Percentiles rank a stretch among this genome's conserved stretches.
Evolutionary conservation across 2,888 invertebrate genomes (phyloP).

Genomic region (Apamea epomidion): DNA sequence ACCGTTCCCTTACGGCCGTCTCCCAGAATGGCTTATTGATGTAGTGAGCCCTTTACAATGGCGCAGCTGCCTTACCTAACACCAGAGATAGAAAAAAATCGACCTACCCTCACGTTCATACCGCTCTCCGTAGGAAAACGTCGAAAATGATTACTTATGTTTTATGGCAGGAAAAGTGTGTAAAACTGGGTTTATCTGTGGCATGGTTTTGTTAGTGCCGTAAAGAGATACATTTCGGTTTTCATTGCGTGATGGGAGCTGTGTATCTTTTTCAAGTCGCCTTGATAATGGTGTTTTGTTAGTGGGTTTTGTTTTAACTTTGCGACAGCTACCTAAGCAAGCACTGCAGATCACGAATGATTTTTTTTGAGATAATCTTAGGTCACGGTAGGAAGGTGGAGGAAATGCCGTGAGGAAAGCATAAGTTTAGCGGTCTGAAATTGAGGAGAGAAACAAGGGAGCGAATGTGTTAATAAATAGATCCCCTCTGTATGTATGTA

Average conservation of each 20-base stretch:
- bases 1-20: conserved; percentile 74
- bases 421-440: too few species aligned
- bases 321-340: too few species aligned
- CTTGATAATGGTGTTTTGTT: not conserved
- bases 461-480: too few species aligned
- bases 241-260: conserved; percentile 23
- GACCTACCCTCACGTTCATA: conserved; percentile 66
- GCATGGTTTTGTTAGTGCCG: conserved; percentile 49
- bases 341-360: too few species aligned
- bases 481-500: too few species aligned
- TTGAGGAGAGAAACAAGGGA: too few species aligned
- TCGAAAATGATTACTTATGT: conserved; percentile 66
- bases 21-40: conserved; percentile 86
- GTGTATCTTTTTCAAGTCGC: not conserved
- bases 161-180: conserved; percentile 58
- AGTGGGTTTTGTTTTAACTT: not conserved
- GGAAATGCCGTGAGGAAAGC: too few species aligned
- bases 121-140: conserved; percentile 52
- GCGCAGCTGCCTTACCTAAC: conserved; percentile 78
- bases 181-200: conserved; percentile 49
- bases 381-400: too few species aligned
- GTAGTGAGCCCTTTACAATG: conserved; percentile 81
- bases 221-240: conserved; percentile 40
- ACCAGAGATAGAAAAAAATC: conserved; percentile 70
- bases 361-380: too few species aligned